phyloP scores from a whole-genome alignment of 2,888 invertebrate species.

The Caenorhabditis uteleia region DNA sequence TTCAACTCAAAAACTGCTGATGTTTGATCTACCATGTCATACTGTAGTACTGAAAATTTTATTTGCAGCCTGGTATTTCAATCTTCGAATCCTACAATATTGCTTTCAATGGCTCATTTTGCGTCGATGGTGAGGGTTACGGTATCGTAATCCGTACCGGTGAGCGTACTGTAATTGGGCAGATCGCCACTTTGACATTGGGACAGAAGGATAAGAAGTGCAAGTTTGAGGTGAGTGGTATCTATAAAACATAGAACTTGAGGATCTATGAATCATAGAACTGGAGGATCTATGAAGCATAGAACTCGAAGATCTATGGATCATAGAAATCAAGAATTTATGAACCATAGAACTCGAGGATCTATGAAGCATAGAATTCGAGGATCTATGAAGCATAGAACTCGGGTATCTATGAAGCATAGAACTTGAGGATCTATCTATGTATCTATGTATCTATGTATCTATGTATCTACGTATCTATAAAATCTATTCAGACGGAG shows the following conservation, averaged over 20 bases:
- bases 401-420: no score
- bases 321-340: no score
- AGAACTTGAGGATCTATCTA: no score
- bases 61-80: conserved; percentile 14
- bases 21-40: not conserved
- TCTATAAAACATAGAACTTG: no score
- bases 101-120: conserved; percentile 57
- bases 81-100: conserved; percentile 53
- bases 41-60: not conserved
- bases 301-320: no score
- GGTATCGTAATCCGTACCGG: conserved; percentile 59
- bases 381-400: no score
- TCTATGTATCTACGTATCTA: not conserved
- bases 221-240: conserved; percentile 47
- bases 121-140: conserved; percentile 62
- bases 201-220: conserved; percentile 43
- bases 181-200: conserved; percentile 51
- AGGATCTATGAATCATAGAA: no score
- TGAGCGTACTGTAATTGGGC: conserved; percentile 54
- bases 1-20: conserved; percentile 49
- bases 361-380: no score
- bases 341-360: no score
- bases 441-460: no score
- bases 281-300: no score
- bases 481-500: conserved; percentile 37